Base-by-base conservation (phyloP, 2,888 invertebrate genomes). In the Apotomis turbidana region DNA sequence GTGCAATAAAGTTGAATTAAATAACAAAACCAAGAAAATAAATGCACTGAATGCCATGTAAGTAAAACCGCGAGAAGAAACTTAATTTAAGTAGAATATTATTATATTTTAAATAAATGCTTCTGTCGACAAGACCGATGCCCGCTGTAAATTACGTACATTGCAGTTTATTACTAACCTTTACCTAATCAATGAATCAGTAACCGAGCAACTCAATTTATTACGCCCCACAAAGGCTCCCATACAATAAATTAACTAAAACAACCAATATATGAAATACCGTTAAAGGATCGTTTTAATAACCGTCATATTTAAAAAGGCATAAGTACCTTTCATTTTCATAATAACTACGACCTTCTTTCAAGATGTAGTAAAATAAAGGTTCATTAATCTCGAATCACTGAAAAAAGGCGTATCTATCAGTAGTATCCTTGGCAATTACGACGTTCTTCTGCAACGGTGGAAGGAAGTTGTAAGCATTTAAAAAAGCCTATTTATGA, bases 131-230 rank as follows among this genome's bases (percentile, higher is more conserved):
- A 58, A n/a, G 38, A 66, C n/a, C 55, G 27, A 46, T 54, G 41
- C 46, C 27, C 36, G 9, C n/a, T 15, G 12, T 66, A n/a, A 66
- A 66, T 44, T 54, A 46, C 66, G 12, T 36, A 15, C 46, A 66
- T 46, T 13, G 13, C 38, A 9, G 55, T 66, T 57, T 66, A 57
- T 66, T 44, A 57, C 46, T 66, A 36, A 66, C 66, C 66, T 66
- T 66, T 66, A 46, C 27, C 5, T 57, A 46, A 57, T 66, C 66
- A 27, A 66, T 66, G 44, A 66, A 66, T 59, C 59, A 66, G 44
- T 66, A 38, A 55, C 44, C 55, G 13, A 27, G 55, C 52, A 52
- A 52, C 55, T 55, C 58, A 58, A 58, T 58, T 64, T 64, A 64
- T 64, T 64, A 55, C 55, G 9, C 59, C 12, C 8, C 6, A 57